Evolutionary conservation across 2,888 invertebrate species (phyloP).

Genomic region (Arctia plantaginis): DNA sequence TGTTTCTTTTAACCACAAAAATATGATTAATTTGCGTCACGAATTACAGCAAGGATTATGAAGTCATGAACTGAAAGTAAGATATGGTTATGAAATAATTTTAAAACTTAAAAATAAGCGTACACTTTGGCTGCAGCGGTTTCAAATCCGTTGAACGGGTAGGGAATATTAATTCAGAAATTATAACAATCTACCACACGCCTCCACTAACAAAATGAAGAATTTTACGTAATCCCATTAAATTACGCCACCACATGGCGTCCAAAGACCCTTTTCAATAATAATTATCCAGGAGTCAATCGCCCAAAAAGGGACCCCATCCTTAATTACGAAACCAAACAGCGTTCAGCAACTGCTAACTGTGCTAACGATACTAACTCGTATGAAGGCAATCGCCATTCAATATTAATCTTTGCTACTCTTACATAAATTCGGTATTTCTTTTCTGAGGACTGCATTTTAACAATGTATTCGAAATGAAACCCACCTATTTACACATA

Average conservation of each 20-base stretch:
- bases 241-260: conserved; percentile 17
- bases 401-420: conserved; percentile 15
- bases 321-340: conserved; percentile 50
- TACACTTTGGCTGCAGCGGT: background rate
- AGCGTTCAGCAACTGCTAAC: conserved; percentile 38
- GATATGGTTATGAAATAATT: too few species aligned
- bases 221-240: conserved; percentile 6
- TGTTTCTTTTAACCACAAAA: background rate
- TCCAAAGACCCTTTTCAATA: conserved; percentile 10
- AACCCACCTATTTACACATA: conserved; percentile 7
- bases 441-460: conserved; percentile 6
- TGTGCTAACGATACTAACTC: conserved; percentile 44
- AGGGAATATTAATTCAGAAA: conserved; percentile 1
- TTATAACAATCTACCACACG: background rate
- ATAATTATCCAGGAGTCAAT: conserved; percentile 27
- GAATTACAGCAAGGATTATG: background rate
- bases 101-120: background rate
- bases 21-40: background rate
- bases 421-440: conserved; percentile 25
- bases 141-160: background rate
- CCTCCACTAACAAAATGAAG: conserved; percentile 1
- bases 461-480: conserved; percentile 22
- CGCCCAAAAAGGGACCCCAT: conserved; percentile 37
- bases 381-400: conserved; percentile 19
- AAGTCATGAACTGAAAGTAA: too few species aligned